Base-by-base conservation (phyloP, 2,888 invertebrate genomes). In the Drosophila pseudotakahashii region DNA sequence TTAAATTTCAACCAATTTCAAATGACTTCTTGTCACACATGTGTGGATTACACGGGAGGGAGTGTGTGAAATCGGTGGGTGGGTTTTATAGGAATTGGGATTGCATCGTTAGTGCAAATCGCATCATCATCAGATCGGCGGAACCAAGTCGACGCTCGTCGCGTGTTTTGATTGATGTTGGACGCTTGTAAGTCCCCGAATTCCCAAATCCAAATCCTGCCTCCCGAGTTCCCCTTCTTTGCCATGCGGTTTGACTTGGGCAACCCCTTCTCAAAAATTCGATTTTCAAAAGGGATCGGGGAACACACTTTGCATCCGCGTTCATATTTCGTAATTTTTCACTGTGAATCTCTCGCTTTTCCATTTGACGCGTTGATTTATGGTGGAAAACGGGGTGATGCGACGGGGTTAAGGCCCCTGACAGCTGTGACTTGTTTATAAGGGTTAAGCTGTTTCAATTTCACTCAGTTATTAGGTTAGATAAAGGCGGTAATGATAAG, bases 151-250 rank as follows among this genome's bases (percentile, higher is more conserved):
- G 52, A 39, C 64, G 53, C 39, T 66, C 58, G 63, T 73, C 73
- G 63, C 55, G 63, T 62, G 44, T 70, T 78, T 83, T 90, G 89
- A 90, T 90, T 90, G 91, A 90, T 89, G 90, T 90, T 85, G 82
- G 88, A 78, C 77, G 80, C 78, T 79, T 82, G 82, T 88, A 82
- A 82, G 88, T 85, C 85, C 67, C 70, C 62, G 71, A 79, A 76
- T 34, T 34, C 34, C 78, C 79, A 76, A 72, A 52, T 53, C 59
- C 53, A 57, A 73, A 76, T 76, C 76, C 68, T 45, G 54, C 74
- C 72, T 70, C 78, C 75, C 53, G 58, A 61, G 10, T 45, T 45
- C 53, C 53, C 67, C 13, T 37, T 7, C 34, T 73, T 63, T 66
- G 55, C 79, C 68, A 71, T 84, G 90, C 78, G 90, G 90, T 89